Evolutionary conservation across 2,888 invertebrate species (phyloP), one percentile per base, ranked within the genome.

Genomic region (Geotrupes spiniger): DNA sequence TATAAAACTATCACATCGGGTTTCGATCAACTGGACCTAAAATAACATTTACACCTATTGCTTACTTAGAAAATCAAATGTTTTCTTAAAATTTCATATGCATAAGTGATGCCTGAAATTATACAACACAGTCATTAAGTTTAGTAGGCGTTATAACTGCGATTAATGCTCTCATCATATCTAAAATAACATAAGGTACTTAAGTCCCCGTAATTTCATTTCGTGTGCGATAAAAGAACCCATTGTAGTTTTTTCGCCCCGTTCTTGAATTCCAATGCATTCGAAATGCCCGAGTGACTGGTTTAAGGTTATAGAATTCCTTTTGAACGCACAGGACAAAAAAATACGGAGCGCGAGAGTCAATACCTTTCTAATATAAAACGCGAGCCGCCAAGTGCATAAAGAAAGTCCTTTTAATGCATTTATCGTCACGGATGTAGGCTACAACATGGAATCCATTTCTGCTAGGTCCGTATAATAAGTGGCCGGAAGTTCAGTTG

Each of bases 361-460:
- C 53, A 53, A 56, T 53, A 51, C 51, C 52, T 46, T 42, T 9
- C 51, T 51, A 46, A 52, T 56, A 50, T 56, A 50, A 50, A 54
- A 51, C 46, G 49, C 44, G 52, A 41, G 50, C 50, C 52, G 44
- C 42, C 16, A 51, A 46, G 51, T 53, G 53, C 52, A 52, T 52
- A 52, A 54, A 48, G 50, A 46, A n/a, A 53, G 46, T 31, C 43
- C 55, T 50, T 52, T 54, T 53, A 53, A 53, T 51, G 55, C 53
- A 55, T 51, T 49, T 51, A 53, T 39, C 49, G 40, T 42, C 38
- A 43, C 55, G 51, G 51, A 56, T 53, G 51, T 51, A 51, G 49
- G 45, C 47, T 55, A 51, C 46, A 51, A 49, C 47, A 44, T 53
- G 49, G 42, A 56, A 56, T 53, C 46, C 51, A 51, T 51, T 51